Base-by-base conservation (phyloP, 2,888 invertebrate species). In the Pollenia griseotomentosa region DNA sequence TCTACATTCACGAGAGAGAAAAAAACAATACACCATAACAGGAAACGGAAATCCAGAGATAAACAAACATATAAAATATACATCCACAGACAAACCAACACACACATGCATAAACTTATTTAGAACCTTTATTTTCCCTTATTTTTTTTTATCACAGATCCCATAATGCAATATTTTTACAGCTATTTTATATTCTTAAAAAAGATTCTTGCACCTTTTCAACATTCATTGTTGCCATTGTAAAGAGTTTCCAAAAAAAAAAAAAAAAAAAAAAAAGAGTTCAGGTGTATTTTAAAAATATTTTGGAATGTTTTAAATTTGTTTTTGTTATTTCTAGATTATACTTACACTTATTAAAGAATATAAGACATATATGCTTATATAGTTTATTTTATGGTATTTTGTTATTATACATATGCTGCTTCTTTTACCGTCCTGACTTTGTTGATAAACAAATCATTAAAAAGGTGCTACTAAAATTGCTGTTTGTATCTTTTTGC, bases 41-140 rank as follows among this genome's bases (percentile, higher is more conserved):
- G 83, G 80, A 86, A 73, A 83, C 80, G 71, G 59, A 83, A 83
- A 86, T 83, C 65, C 75, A 66, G 65, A 86, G 80, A 83, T 80
- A 83, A 83, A 77, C 55, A 83, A 83, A 86, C 75, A 80, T 61
- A 83, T 63, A 83, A 83, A 79, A 71, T 51, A 71, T 19, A 79
- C 11, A 79, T 70, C 70, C 51, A 44, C 16, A 83, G 57, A 74
- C 19, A 42, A 73, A 70, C 23, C 48, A 23, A 71, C 40, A 46
- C 42, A 33, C 42, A 55, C 3, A 19, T 19, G 42, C 48, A 77
- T n/a, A 44, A 63, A 63, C 53, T 63, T 73, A 42, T 65, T 74
- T 66, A 57, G 40, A 74, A 11, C 4, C 23, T 7, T 66, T 11
- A n/a, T 19, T 55, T 73, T 12, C 19, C 16, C 4, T 33, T 33